Evolutionary conservation across 2,113 vertebrate genomes (phyloP).

Genomic region (Balaeniceps rex): DNA sequence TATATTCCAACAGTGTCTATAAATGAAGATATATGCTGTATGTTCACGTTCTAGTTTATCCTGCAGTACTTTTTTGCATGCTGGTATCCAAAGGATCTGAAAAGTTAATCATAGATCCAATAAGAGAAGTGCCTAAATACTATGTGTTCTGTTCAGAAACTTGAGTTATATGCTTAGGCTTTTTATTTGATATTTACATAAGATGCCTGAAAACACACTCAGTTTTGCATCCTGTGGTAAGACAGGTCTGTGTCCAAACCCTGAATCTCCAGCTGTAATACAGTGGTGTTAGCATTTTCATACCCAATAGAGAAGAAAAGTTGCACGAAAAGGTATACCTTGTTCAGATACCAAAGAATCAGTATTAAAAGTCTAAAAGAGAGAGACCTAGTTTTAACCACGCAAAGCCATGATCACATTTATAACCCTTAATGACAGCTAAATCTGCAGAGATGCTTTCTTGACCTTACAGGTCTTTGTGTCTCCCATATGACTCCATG

Average conservation of each 20-base stretch:
- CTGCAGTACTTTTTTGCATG: background rate
- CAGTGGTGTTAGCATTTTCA: background rate
- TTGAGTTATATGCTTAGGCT: background rate
- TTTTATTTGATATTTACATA: background rate
- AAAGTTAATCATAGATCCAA: background rate
- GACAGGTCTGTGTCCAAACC: background rate
- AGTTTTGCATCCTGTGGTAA: background rate
- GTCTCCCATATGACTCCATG: background rate
- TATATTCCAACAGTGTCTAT: background rate
- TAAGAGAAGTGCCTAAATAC: background rate
- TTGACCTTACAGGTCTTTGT: background rate
- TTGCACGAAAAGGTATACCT: background rate
- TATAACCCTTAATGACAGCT: background rate
- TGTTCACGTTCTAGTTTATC: background rate
- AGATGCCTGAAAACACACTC: background rate
- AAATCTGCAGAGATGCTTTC: background rate
- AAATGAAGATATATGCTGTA: background rate
- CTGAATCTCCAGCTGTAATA: background rate
- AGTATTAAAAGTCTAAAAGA: background rate
- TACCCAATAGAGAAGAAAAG: background rate
- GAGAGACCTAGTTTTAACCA: background rate
- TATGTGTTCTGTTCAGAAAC: background rate
- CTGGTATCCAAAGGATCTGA: background rate
- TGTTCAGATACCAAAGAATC: background rate
- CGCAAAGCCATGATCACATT: background rate